Evolutionary conservation across 1,140 invertebrate genomes (phyloP).

Genomic region (Antheraea pernyi): DNA sequence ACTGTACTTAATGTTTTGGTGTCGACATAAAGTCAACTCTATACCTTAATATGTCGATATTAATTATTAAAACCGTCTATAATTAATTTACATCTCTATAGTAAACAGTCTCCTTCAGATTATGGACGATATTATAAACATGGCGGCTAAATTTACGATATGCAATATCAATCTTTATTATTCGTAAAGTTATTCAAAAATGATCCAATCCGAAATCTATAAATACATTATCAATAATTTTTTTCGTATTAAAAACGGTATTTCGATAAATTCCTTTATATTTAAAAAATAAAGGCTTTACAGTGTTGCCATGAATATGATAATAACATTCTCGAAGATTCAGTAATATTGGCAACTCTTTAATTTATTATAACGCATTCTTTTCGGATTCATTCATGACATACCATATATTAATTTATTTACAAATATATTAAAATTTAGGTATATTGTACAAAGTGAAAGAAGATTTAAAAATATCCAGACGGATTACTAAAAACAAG

Average conservation of each 20-base stretch:
- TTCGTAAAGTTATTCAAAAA: background rate
- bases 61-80: background rate
- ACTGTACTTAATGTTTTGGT: too few species aligned
- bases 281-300: background rate
- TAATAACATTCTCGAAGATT: too few species aligned
- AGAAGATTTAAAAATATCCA: too few species aligned
- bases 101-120: slow-evolving; percentile 7
- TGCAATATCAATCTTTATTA: slow-evolving; percentile 7
- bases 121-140: background rate
- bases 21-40: too few species aligned
- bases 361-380: background rate
- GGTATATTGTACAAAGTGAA: background rate
- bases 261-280: background rate
- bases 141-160: slow-evolving; percentile 10
- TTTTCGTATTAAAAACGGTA: too few species aligned
- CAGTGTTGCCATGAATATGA: background rate
- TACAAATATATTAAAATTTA: background rate
- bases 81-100: background rate
- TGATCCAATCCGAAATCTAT: background rate
- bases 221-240: background rate
- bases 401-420: background rate
- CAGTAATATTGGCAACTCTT: too few species aligned
- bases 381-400: background rate
- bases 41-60: background rate
- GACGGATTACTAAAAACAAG: background rate